Base-by-base conservation (phyloP, 2,797 vertebrate genomes). In the Neosilurus mollespiculum region DNA sequence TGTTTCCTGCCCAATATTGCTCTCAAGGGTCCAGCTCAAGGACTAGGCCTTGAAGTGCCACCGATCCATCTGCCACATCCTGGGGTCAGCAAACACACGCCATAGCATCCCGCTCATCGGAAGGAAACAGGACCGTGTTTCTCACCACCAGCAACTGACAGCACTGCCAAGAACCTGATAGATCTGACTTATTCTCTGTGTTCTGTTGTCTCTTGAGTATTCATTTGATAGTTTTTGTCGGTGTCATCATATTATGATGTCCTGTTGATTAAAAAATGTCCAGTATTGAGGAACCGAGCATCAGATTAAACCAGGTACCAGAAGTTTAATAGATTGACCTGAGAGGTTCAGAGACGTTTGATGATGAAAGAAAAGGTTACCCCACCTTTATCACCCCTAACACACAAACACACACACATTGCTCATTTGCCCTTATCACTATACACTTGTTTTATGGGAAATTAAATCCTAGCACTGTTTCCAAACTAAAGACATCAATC, bases 81-180 rank as follows among this genome's bases (percentile, higher is more conserved):
- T 88, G 90, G 75, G 92, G 91, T 93, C 93, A 95, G 93, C 93
- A 94, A 95, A 93, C 94, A 94, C 92, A 94, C 92, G 89, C 91
- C 89, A 80, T 87, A 83, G 86, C 89, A 81, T 80, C 87, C 90
- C 88, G 81, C 88, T 89, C 88, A 90, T 90, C 90, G 92, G 93
- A 94, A 93, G 94, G 94, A 95, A 94, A 89, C 91, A 85, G 88
- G 87, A 87, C 83, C 49, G 78, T 88, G 87, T 88, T 85, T 73
- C 90, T 88, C 86, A 66, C 83, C 86, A 49, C 56, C 81, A 73
- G 67, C 22, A 14, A 83, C 73, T 54, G 43, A 75, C 59, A 81
- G 66, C 62, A 51, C 84, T 84, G 80, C 71, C 87, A 81, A 84
- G 54, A 88, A 82, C 82, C 72, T 84, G 34, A 80, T 34, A 71